Evolutionary conservation across 2,113 vertebrate genomes (phyloP), one percentile per base, ranked within the genome.

Genomic region (Anhinga anhinga): DNA sequence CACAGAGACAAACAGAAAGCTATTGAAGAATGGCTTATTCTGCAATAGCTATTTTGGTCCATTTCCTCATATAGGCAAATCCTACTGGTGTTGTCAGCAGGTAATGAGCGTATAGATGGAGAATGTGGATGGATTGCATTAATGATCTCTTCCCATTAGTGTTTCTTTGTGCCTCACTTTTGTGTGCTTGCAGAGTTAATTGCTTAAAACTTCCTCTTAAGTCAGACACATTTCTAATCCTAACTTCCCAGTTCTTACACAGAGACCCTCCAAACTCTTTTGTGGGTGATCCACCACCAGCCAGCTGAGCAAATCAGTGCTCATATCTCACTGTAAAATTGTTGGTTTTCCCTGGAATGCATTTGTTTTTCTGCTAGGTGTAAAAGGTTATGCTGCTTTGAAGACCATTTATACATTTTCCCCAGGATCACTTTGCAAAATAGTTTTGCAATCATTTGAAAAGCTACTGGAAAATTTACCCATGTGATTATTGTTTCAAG

Each of bases 71-170:
- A 96, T n/a, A 76, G 96, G 62, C 93, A 96, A 97, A 97, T 95
- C 84, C 95, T 88, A 80, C 94, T 96, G 96, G 87, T 95, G 95
- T 53, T 97, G 93, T 96, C 96, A 97, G 95, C 92, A 96, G 95
- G 96, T 97, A 96, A 97, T 95, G 95, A 96, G 95, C 3, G 2
- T 90, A 88, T 96, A 90, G 95, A 96, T 97, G 96, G 87, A 96
- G 93, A 94, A 94, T 86, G 92, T 82, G 78, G 93, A 97, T 86
- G 90, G 71, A 96, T 96, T 97, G 85, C 96, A 86, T 93, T 96
- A 97, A 97, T 96, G 92, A 97, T 96, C 87, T 95, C 92, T 95
- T 97, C 90, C 84, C 93, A 96, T 96, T 95, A 97, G 96, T 66
- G 90, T 79, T 93, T 95, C 93, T 96, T 97, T 97, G 95, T 96